phyloP scores from a whole-genome alignment of 2,113 vertebrate species.

The Paraplagusia blochii region DNA sequence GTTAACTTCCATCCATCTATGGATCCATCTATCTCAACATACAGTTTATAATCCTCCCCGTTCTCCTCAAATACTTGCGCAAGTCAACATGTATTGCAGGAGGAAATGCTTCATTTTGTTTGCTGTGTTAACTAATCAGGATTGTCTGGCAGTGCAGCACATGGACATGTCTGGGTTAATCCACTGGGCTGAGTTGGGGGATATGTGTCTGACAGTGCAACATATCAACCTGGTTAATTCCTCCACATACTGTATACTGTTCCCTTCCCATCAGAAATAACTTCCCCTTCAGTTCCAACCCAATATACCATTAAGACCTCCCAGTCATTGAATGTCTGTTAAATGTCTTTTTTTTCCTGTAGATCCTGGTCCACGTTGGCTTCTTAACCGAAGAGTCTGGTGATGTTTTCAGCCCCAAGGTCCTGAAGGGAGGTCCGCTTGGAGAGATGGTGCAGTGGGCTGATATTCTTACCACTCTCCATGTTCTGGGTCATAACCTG shows the following conservation, averaged over 20 bases:
- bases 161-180: constrained; percentile 55
- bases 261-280: constrained; percentile 12
- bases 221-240: constrained; percentile 8
- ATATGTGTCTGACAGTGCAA: constrained; percentile 19
- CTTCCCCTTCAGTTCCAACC: no score
- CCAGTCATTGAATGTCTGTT: no score
- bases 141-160: constrained; percentile 50
- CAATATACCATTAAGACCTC: no score
- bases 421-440: constrained; percentile 92
- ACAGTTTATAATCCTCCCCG: no score
- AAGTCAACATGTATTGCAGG: no score
- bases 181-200: constrained; percentile 11
- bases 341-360: not conserved
- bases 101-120: constrained; percentile 22
- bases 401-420: constrained; percentile 93
- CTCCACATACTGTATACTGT: not conserved
- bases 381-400: constrained; percentile 96
- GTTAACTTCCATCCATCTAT: no score
- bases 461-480: constrained; percentile 90
- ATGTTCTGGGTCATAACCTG: constrained; percentile 90
- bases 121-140: constrained; percentile 61
- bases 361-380: constrained; percentile 94
- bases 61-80: no score
- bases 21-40: no score
- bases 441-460: constrained; percentile 99